phyloP scores from a whole-genome alignment of 2,888 invertebrate species.

The Anorthoa munda region DNA sequence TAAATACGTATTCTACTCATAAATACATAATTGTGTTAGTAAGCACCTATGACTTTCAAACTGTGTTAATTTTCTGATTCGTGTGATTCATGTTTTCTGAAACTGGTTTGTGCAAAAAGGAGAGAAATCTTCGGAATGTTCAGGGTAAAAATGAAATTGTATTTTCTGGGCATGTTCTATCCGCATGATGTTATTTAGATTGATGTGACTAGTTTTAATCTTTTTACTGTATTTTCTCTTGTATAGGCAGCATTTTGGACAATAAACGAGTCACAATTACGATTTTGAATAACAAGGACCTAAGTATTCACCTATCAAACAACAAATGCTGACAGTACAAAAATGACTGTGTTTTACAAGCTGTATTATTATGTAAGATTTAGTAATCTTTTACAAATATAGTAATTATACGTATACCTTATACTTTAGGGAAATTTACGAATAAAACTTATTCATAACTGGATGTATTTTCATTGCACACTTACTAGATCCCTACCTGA shows the following conservation, averaged over 20 bases:
- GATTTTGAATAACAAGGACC: slow-evolving; percentile 4
- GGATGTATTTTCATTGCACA: slow-evolving; percentile 28
- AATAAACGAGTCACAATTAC: neutral
- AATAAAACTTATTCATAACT: slow-evolving; percentile 12
- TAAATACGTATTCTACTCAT: neutral
- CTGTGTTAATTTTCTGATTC: slow-evolving; percentile 4
- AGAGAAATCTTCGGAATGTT: slow-evolving; percentile 29
- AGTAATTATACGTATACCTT: slow-evolving; percentile 45
- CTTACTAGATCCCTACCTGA: neutral
- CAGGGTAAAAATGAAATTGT: slow-evolving; percentile 48
- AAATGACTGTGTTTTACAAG: slow-evolving; percentile 32
- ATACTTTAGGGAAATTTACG: slow-evolving; percentile 32
- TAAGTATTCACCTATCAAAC: neutral
- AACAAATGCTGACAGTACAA: slow-evolving; percentile 30
- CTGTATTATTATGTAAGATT: slow-evolving; percentile 24
- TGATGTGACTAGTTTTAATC: slow-evolving; percentile 24
- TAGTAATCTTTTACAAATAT: slow-evolving; percentile 38
- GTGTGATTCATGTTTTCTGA: slow-evolving; percentile 10
- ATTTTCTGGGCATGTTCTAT: slow-evolving; percentile 33
- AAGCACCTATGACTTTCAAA: neutral
- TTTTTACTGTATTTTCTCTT: slow-evolving; percentile 27
- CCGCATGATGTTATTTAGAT: slow-evolving; percentile 33
- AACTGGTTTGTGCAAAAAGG: slow-evolving; percentile 49
- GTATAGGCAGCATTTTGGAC: slow-evolving; percentile 30
- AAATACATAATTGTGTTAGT: neutral